These are phyloP conservation scores for Argyresthia albistria DNA, from an alignment of 2,888 invertebrate species.

Conservation along the genomic window DNA sequence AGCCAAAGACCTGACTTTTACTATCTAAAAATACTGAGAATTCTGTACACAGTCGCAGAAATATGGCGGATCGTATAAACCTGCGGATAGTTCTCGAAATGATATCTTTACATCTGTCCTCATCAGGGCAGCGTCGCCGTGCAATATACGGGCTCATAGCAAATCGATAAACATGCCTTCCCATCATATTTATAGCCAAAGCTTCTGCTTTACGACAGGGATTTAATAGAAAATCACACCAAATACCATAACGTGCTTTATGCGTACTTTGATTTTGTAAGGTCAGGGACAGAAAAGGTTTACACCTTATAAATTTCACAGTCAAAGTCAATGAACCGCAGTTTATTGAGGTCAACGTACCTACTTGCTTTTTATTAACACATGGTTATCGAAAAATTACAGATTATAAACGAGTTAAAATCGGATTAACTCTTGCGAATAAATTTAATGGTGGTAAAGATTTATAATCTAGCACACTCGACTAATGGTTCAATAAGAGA, in stretches of 20 bases:
- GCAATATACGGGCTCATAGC: constrained; percentile 20
- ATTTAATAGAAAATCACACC: constrained; percentile 1
- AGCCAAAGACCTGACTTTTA: too few relatives aligned
- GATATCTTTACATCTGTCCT: constrained; percentile 34
- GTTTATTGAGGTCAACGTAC: constrained; percentile 40
- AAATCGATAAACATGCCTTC: constrained; percentile 31
- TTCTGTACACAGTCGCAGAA: constrained; percentile 19
- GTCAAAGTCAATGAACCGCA: constrained; percentile 24
- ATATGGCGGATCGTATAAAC: constrained; percentile 30
- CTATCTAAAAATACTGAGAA: constrained; percentile 17
- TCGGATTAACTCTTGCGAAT: too few relatives aligned
- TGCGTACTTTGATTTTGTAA: constrained; percentile 11
- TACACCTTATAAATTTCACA: background rate
- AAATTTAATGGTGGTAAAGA: too few relatives aligned
- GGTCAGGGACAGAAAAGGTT: constrained; percentile 24
- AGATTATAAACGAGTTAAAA: too few relatives aligned
- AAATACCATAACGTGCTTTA: background rate
- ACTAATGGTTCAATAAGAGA: too few relatives aligned
- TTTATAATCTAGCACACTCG: too few relatives aligned
- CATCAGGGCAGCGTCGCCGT: constrained; percentile 21
- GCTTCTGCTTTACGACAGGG: constrained; percentile 21
- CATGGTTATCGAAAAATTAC: constrained; percentile 10
- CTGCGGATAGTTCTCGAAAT: constrained; percentile 28
- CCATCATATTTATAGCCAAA: constrained; percentile 21
- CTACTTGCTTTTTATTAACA: constrained; percentile 35